Evolutionary conservation across 1,140 invertebrate species (phyloP).

Genomic region (Acromyrmex heyeri): DNA sequence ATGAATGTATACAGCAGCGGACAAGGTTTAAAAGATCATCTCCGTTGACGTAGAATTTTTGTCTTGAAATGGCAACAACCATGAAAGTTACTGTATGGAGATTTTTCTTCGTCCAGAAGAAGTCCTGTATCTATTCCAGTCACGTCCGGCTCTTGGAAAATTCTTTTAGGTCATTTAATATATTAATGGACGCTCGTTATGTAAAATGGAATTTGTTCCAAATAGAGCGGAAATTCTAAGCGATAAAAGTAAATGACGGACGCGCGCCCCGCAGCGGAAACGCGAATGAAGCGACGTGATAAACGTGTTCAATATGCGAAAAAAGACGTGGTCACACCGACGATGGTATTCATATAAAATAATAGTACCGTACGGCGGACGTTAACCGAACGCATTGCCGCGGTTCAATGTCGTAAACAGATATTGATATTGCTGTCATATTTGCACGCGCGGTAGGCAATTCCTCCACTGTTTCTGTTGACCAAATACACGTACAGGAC

Average conservation of each 20-base stretch:
- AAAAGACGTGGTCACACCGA: constrained; percentile 57
- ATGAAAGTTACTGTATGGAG: neutral
- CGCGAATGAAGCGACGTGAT: constrained; percentile 47
- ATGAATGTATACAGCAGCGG: neutral
- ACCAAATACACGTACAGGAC: constrained; percentile 46
- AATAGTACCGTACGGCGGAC: constrained; percentile 49
- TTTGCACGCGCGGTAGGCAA: constrained; percentile 57
- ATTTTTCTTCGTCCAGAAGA: neutral
- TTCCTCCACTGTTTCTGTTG: constrained; percentile 40
- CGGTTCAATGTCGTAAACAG: constrained; percentile 74
- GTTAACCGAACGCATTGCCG: constrained; percentile 62
- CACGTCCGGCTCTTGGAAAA: neutral
- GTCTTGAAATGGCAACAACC: neutral
- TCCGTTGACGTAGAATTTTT: neutral
- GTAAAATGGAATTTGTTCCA: constrained; percentile 31
- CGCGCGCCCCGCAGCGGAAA: constrained; percentile 6
- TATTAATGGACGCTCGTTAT: constrained; percentile 36
- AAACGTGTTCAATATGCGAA: constrained; percentile 65
- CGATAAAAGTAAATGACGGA: constrained; percentile 52
- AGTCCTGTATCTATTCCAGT: constrained; percentile 19
- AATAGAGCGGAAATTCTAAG: constrained; percentile 49
- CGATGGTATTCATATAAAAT: constrained; percentile 71
- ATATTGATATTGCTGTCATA: constrained; percentile 76
- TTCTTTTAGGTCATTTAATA: constrained; percentile 33
- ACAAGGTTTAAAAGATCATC: neutral